These are phyloP conservation scores for Scaptomyza hsui DNA, from an alignment of 1,140 invertebrate genomes.

Conservation along the genomic window DNA sequence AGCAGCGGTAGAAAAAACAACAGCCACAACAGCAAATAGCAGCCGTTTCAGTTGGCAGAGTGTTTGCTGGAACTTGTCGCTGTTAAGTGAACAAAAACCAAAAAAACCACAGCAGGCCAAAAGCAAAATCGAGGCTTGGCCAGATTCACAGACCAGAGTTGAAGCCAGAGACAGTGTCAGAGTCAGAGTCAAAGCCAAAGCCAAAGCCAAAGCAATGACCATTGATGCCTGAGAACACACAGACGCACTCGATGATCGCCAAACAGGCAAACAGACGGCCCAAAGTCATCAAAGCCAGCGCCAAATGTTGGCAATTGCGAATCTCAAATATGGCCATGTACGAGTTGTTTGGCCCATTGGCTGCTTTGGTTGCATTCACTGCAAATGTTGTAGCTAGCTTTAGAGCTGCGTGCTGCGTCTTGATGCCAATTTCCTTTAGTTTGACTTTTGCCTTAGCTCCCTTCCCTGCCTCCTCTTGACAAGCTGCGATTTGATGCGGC, in stretches of 20 bases:
- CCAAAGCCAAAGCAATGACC: conserved; percentile 46
- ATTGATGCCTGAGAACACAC: conserved; percentile 74
- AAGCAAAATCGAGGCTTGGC: conserved; percentile 39
- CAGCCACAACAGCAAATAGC: conserved; percentile 24
- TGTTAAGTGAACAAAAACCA: conserved; percentile 25
- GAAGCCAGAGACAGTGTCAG: conserved; percentile 15
- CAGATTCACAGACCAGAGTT: conserved; percentile 1
- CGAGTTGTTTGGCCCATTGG: conserved; percentile 49
- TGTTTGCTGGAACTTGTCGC: conserved; percentile 38
- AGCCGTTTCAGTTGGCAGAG: conserved; percentile 25
- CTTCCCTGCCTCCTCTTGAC: conserved; percentile 1
- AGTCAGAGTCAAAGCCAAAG: conserved; percentile 22
- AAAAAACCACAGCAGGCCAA: conserved; percentile 38
- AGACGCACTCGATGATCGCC: conserved; percentile 5
- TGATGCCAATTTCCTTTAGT: conserved; percentile 44
- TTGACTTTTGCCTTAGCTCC: neutral
- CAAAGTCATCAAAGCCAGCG: conserved; percentile 74
- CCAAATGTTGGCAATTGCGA: conserved; percentile 67
- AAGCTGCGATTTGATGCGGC: conserved; percentile 13
- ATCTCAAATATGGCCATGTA: conserved; percentile 63
- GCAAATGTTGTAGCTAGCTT: conserved; percentile 25
- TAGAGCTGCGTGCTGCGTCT: conserved; percentile 35
- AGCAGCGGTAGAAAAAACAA: conserved; percentile 1
- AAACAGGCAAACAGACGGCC: conserved; percentile 17
- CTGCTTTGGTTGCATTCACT: conserved; percentile 6